phyloP scores from a whole-genome alignment of 2,113 vertebrate species.

The Campylorhamphus procurvoides region DNA sequence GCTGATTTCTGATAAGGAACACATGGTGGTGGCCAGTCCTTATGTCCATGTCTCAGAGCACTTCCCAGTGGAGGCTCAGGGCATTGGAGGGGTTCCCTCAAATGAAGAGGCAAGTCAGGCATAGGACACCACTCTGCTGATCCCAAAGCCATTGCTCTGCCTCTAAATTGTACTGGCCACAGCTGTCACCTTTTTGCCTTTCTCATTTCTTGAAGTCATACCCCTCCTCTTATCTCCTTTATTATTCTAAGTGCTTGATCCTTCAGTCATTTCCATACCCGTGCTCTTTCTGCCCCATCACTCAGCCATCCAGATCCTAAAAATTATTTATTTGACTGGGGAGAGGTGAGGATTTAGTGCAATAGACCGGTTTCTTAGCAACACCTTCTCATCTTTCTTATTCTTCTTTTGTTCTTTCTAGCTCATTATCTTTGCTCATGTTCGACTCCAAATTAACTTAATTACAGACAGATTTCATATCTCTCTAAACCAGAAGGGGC shows the following conservation, averaged over 20 bases:
- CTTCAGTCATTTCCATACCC: neutral
- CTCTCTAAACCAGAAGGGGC: slow-evolving; percentile 54
- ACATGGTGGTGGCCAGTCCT: neutral
- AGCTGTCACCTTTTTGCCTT: neutral
- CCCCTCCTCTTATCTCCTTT: neutral
- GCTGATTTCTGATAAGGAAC: neutral
- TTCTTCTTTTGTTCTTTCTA: slow-evolving; percentile 57
- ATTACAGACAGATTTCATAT: slow-evolving; percentile 61
- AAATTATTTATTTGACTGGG: neutral
- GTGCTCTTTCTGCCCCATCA: neutral
- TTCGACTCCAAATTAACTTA: slow-evolving; percentile 65
- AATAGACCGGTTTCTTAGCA: slow-evolving; percentile 54
- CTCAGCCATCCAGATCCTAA: neutral
- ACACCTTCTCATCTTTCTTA: neutral
- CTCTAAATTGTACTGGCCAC: neutral
- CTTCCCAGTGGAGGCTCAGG: neutral
- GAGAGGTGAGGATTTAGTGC: neutral
- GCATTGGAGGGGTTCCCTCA: neutral
- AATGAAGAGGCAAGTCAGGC: neutral
- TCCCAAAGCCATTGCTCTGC: neutral
- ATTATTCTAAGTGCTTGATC: neutral
- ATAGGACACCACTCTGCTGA: neutral
- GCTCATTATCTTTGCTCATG: slow-evolving; percentile 55
- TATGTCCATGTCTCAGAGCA: neutral
- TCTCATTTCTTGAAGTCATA: neutral